Percentiles rank a stretch among this genome's conserved stretches.
These are phyloP conservation scores for Psittacus erithacus DNA, from an alignment of 2,113 vertebrate genomes.

Conservation along the genomic window DNA sequence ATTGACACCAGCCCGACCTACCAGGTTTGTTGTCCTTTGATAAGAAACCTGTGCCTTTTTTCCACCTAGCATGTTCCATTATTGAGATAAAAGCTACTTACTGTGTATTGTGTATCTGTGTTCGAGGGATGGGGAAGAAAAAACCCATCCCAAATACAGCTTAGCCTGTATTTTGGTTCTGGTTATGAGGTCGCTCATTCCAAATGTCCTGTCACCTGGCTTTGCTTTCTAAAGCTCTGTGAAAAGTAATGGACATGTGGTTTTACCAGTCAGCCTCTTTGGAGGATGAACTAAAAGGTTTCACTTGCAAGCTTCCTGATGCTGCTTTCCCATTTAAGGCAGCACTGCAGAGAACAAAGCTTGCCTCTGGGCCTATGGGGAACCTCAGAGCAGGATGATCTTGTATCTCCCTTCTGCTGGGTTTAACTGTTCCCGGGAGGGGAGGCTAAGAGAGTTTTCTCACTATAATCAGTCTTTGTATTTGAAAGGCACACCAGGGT, in stretches of 20 bases:
- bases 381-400: background rate
- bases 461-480: rapidly evolving
- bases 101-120: rapidly evolving
- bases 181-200: background rate
- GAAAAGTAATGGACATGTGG: background rate
- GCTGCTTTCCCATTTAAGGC: background rate
- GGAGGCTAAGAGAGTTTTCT: background rate
- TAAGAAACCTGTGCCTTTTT: background rate
- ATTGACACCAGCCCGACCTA: background rate
- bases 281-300: background rate
- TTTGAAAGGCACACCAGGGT: rapidly evolving
- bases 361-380: background rate
- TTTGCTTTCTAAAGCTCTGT: background rate
- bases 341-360: background rate
- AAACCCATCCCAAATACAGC: background rate
- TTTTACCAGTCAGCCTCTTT: background rate
- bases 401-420: too few relatives aligned
- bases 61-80: background rate
- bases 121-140: background rate
- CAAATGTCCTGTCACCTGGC: background rate
- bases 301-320: background rate
- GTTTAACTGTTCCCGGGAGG: background rate
- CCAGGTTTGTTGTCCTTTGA: rapidly evolving
- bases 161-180: background rate
- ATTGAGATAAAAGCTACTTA: rapidly evolving